Percentiles rank a stretch among this genome's conserved stretches.
Evolutionary conservation across 2,888 invertebrate genomes (phyloP).

Genomic region (Vanessa cardui): DNA sequence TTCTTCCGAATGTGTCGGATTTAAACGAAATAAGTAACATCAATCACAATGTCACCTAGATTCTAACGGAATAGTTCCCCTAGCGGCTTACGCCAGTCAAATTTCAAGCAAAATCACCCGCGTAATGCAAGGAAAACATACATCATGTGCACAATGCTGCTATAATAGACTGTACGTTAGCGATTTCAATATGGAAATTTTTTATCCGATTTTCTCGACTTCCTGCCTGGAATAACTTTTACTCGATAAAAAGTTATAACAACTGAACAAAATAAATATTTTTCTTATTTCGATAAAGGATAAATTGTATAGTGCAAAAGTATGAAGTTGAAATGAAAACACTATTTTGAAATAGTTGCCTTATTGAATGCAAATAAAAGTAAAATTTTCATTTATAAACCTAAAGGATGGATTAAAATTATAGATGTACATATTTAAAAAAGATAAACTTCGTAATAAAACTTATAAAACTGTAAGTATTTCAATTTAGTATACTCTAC

Average conservation of each 20-base stretch:
- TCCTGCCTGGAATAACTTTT: constrained; percentile 70
- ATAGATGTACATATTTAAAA: too few species aligned
- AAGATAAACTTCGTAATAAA: too few species aligned
- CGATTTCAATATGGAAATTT: constrained; percentile 68
- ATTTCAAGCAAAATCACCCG: constrained; percentile 59
- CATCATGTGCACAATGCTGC: constrained; percentile 72
- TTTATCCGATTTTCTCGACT: constrained; percentile 62
- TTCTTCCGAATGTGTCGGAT: constrained; percentile 43
- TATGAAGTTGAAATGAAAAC: too few species aligned
- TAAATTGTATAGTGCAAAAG: not conserved
- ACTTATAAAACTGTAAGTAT: too few species aligned
- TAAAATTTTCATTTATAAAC: too few species aligned
- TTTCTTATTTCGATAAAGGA: too few species aligned
- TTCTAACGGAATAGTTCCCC: constrained; percentile 58
- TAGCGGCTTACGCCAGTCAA: constrained; percentile 57
- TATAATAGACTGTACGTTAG: constrained; percentile 67
- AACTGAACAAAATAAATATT: not conserved
- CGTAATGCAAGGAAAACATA: constrained; percentile 73
- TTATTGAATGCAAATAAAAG: too few species aligned
- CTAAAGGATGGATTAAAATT: too few species aligned
- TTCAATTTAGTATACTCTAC: too few species aligned
- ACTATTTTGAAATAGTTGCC: too few species aligned
- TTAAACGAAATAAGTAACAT: constrained; percentile 56
- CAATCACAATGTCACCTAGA: constrained; percentile 69
- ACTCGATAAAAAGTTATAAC: constrained; percentile 49